Evolutionary conservation across 2,888 invertebrate species (phyloP).

Genomic region (Notodromas monacha): DNA sequence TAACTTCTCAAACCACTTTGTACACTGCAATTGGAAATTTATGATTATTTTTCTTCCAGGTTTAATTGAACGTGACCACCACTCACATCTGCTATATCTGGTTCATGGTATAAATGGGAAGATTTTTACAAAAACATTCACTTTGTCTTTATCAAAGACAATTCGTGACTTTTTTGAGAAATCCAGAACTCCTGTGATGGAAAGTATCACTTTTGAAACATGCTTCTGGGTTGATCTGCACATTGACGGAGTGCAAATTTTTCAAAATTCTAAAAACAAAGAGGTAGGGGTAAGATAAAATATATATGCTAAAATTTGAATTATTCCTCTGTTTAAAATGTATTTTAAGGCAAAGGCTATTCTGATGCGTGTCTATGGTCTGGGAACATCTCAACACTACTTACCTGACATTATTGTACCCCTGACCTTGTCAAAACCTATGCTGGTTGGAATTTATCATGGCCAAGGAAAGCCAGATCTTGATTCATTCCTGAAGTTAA

Average conservation of each 20-base stretch:
- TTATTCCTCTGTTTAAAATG: too few relatives aligned
- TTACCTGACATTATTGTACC: neutral
- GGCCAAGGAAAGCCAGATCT: constrained; percentile 1
- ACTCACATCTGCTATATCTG: neutral
- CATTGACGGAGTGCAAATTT: neutral
- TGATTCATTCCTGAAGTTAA: neutral
- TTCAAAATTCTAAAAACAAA: neutral
- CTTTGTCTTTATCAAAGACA: neutral
- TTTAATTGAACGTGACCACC: neutral
- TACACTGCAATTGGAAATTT: neutral
- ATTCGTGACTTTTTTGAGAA: neutral
- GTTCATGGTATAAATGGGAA: neutral
- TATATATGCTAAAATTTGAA: neutral
- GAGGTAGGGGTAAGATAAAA: neutral
- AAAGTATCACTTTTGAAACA: neutral
- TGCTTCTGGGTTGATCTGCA: constrained; percentile 1
- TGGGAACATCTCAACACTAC: neutral
- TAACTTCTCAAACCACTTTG: neutral
- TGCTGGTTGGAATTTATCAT: neutral
- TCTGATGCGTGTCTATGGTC: neutral
- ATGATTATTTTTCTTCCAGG: neutral
- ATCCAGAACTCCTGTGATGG: neutral
- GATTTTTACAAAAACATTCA: neutral
- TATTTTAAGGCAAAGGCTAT: neutral
- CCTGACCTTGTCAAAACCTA: neutral